Conservation (phyloP, 2,888 invertebrate species). For the Harpalus rubripes region DNA sequence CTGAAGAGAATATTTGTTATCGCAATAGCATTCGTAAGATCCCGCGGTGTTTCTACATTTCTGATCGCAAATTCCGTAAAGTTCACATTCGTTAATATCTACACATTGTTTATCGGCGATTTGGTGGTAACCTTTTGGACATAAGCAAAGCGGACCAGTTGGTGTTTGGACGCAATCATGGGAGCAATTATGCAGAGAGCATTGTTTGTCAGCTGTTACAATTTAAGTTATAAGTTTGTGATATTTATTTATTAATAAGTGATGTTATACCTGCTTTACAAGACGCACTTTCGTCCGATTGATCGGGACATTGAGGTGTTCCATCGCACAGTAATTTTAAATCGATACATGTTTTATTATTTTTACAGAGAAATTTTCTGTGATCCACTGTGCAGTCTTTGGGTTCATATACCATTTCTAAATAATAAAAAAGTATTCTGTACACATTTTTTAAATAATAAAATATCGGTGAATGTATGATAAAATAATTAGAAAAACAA, state of each 20-base stretch:
- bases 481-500: no score
- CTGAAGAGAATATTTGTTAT: constrained; percentile 79
- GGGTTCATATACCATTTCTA: constrained; percentile 74
- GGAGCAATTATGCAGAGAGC: constrained; percentile 76
- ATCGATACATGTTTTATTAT: constrained; percentile 80
- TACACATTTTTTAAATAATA: no score
- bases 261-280: constrained; percentile 74
- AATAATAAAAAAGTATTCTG: not conserved
- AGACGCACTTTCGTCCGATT: constrained; percentile 81
- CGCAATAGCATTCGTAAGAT: constrained; percentile 83
- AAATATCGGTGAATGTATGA: no score
- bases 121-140: constrained; percentile 77
- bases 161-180: constrained; percentile 77
- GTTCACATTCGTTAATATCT: constrained; percentile 84
- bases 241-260: not conserved
- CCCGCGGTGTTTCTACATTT: constrained; percentile 82
- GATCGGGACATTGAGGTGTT: constrained; percentile 80
- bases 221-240: not conserved
- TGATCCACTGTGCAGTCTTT: constrained; percentile 78
- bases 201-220: constrained; percentile 74
- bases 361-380: constrained; percentile 79
- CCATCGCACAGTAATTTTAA: constrained; percentile 80
- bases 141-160: constrained; percentile 81
- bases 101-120: constrained; percentile 77
- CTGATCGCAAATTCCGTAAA: constrained; percentile 85